Evolutionary conservation across 1,140 invertebrate species (phyloP).

Genomic region (Drosophila ficusphila): DNA sequence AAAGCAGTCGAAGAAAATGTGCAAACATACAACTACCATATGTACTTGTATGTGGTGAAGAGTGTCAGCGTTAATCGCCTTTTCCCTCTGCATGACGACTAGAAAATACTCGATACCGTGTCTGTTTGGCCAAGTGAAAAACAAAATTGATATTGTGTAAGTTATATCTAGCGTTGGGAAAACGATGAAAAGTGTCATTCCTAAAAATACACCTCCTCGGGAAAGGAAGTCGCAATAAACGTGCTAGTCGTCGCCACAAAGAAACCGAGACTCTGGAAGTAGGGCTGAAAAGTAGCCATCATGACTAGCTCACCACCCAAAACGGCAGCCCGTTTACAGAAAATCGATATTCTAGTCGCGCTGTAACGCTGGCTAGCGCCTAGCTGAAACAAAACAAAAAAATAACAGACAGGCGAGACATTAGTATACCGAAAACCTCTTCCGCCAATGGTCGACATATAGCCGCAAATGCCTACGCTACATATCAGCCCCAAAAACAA

Average conservation of each 20-base stretch:
- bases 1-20: slow-evolving; percentile 42
- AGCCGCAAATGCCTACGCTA: slow-evolving; percentile 10
- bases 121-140: slow-evolving; percentile 17
- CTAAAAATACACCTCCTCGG: slow-evolving; percentile 36
- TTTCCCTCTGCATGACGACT: slow-evolving; percentile 39
- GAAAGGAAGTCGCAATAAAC: slow-evolving; percentile 10
- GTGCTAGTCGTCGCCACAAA: not conserved
- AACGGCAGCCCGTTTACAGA: slow-evolving; percentile 53
- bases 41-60: slow-evolving; percentile 36
- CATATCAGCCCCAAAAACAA: slow-evolving; percentile 14
- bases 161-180: slow-evolving; percentile 33
- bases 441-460: slow-evolving; percentile 18
- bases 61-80: slow-evolving; percentile 43
- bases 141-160: slow-evolving; percentile 38
- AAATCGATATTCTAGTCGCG: slow-evolving; percentile 62
- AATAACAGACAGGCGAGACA: slow-evolving; percentile 14
- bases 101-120: slow-evolving; percentile 28
- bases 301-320: slow-evolving; percentile 53
- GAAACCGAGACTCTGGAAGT: not conserved
- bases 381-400: slow-evolving; percentile 8
- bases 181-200: slow-evolving; percentile 48
- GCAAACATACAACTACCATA: slow-evolving; percentile 26
- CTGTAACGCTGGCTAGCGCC: slow-evolving; percentile 33
- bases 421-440: slow-evolving; percentile 41
- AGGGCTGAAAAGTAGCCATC: slow-evolving; percentile 31